Evolutionary conservation across 2,888 invertebrate genomes (phyloP), one percentile per base, ranked within the genome.

Genomic region (Chromoteleia sp.): DNA sequence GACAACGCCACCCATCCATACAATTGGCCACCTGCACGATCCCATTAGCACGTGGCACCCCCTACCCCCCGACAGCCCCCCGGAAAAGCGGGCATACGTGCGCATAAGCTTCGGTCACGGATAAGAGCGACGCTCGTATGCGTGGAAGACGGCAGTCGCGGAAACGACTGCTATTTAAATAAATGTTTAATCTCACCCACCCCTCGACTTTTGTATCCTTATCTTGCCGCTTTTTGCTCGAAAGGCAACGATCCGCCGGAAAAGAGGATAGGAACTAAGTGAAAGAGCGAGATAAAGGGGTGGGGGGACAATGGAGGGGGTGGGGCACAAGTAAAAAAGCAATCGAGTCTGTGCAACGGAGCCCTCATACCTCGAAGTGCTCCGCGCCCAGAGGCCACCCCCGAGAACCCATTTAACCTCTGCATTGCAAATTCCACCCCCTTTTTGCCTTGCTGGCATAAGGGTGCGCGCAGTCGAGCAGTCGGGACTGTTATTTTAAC

Each of bases 351-450:
- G 89, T 90, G 90, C 89, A 87, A 84, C 85, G 84, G 86, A 85
- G 61, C 78, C 85, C 85, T 84, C 83, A 73, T 61, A 41, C 83
- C 81, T 85, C 70, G 36, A 48, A 79, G 61, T 52, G 54, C 65
- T 76, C 48, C 73, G 75, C 84, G 75, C 79, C 84, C 73, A 76
- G 80, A 68, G 80, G 67, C 68, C 61, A 79, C 85, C 86, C 88
- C 63, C 36, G 68, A 52, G 87, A 86, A 89, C 86, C 89, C 89
- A 90, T 91, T 91, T 91, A 91, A 91, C 90, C 91, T 91, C 91
- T 91, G 91, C 91, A 91, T 91, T 91, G 91, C 91, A 91, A 91
- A 91, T 91, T 89, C 91, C 91, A 90, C 91, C 91, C 91, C 88
- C 89, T 90, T 83, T 85, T 82, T 83, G 82, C 84, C 81, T 76